Evolutionary conservation across 2,797 vertebrate genomes (phyloP).

Genomic region (Champsocephalus gunnari): DNA sequence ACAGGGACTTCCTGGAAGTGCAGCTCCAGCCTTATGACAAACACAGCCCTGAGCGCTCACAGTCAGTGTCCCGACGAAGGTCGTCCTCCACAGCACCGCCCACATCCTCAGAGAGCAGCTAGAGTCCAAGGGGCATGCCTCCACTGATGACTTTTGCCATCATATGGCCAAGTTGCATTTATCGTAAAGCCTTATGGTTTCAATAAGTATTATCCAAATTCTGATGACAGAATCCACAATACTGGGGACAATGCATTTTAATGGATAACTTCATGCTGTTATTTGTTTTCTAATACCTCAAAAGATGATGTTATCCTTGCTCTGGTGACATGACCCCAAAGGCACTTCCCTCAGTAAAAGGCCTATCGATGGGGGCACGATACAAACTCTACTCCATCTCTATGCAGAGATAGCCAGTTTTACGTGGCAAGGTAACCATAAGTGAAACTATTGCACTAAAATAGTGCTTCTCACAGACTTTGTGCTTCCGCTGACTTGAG

Average conservation of each 20-base stretch:
- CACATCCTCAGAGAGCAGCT: slow-evolving; percentile 99
- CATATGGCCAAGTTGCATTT: slow-evolving; percentile 99
- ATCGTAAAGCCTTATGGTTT: slow-evolving; percentile 99
- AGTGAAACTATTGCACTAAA: slow-evolving; percentile 86
- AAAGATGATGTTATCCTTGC: slow-evolving; percentile 82
- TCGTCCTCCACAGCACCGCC: slow-evolving; percentile 97
- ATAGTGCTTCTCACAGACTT: slow-evolving; percentile 86
- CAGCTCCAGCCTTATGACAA: slow-evolving; percentile 95
- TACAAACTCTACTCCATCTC: slow-evolving; percentile 78
- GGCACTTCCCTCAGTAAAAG: slow-evolving; percentile 80
- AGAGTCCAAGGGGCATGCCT: slow-evolving; percentile 91
- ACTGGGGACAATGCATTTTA: slow-evolving; percentile 83
- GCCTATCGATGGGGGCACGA: slow-evolving; percentile 71
- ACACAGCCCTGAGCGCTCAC: slow-evolving; percentile 92
- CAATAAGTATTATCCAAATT: slow-evolving; percentile 98
- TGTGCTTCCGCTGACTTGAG: slow-evolving; percentile 77
- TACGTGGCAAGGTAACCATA: slow-evolving; percentile 78
- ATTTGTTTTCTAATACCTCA: slow-evolving; percentile 87
- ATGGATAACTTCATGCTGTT: slow-evolving; percentile 82
- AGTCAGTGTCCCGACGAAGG: slow-evolving; percentile 93
- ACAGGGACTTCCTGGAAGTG: slow-evolving; percentile 95
- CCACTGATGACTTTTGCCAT: slow-evolving; percentile 97
- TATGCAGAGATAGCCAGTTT: slow-evolving; percentile 82
- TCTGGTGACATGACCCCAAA: slow-evolving; percentile 82
- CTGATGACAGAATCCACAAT: slow-evolving; percentile 97